Conservation (phyloP, 2,888 invertebrate genomes). For the Homarus gammarus region DNA sequence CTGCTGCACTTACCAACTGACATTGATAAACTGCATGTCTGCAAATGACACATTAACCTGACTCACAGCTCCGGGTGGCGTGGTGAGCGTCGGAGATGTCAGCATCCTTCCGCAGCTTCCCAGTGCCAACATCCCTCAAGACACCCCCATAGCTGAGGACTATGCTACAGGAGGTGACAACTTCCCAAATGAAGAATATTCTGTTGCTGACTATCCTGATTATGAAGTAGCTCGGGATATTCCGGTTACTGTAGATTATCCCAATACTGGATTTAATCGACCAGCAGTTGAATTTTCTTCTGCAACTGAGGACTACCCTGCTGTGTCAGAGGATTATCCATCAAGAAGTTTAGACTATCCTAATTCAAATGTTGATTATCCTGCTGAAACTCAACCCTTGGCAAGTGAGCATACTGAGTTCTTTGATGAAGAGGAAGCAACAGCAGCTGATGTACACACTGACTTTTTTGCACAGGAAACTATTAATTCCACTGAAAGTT, state of each 20-base stretch:
- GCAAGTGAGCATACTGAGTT: not conserved
- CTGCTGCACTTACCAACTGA: not conserved
- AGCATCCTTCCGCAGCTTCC: constrained; percentile 11
- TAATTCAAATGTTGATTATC: constrained; percentile 5
- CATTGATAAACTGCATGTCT: constrained; percentile 12
- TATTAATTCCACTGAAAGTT: not conserved
- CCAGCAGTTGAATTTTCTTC: not conserved
- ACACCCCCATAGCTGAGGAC: not conserved
- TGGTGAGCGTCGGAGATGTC: constrained; percentile 17
- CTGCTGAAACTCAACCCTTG: not conserved
- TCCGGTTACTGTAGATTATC: not conserved
- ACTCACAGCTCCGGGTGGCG: constrained; percentile 55
- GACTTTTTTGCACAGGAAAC: constrained; percentile 1
- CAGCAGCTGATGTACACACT: not conserved
- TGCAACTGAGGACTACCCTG: constrained; percentile 4
- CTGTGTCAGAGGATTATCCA: constrained; percentile 18
- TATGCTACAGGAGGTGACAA: not conserved
- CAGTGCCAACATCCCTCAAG: not conserved
- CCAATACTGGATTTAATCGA: constrained; percentile 13
- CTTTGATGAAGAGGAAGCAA: not conserved
- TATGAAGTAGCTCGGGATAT: constrained; percentile 1
- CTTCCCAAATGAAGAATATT: not conserved
- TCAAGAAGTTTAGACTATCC: not conserved
- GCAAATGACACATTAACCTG: constrained; percentile 55
- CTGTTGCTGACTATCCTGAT: constrained; percentile 14